Percentiles rank a stretch among this genome's conserved stretches.
phyloP scores from a whole-genome alignment of 2,888 invertebrate genomes.

The Cantharis lateralis region DNA sequence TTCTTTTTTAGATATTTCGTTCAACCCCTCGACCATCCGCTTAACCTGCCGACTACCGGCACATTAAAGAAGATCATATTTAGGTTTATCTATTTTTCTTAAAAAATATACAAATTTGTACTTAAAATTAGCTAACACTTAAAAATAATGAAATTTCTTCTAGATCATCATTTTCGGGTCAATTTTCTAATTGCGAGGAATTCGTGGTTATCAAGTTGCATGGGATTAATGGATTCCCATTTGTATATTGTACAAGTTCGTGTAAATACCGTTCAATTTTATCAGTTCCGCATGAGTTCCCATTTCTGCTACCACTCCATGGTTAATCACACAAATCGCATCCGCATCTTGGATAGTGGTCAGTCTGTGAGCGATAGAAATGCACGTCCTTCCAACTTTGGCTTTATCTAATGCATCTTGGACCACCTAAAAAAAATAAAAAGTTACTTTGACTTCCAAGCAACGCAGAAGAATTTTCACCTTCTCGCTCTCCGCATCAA shows the following conservation, averaged over 20 bases:
- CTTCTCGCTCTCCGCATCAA: slow-evolving; percentile 85
- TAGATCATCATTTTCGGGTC: not conserved
- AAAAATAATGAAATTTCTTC: not conserved
- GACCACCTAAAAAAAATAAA: slow-evolving; percentile 58
- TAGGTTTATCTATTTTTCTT: not conserved
- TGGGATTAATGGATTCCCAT: not conserved
- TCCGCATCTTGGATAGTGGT: slow-evolving; percentile 85
- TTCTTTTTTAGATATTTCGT: no score
- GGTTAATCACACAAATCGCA: slow-evolving; percentile 72
- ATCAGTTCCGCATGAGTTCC: slow-evolving; percentile 74
- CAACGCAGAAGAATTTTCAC: slow-evolving; percentile 39
- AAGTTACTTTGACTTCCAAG: no score
- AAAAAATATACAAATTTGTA: not conserved
- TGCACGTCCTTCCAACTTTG: slow-evolving; percentile 79
- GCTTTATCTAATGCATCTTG: slow-evolving; percentile 87
- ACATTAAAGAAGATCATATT: not conserved
- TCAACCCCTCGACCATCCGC: no score
- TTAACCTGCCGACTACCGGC: no score
- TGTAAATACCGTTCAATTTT: slow-evolving; percentile 65
- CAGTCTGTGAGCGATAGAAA: slow-evolving; percentile 85
- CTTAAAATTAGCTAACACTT: not conserved
- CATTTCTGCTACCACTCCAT: slow-evolving; percentile 71
- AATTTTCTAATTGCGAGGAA: not conserved
- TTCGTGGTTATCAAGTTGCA: not conserved
- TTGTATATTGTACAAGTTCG: slow-evolving; percentile 59